Percentiles rank a stretch among this genome's conserved stretches.
phyloP scores from a whole-genome alignment of 2,888 invertebrate genomes.

The Neria commutata region DNA sequence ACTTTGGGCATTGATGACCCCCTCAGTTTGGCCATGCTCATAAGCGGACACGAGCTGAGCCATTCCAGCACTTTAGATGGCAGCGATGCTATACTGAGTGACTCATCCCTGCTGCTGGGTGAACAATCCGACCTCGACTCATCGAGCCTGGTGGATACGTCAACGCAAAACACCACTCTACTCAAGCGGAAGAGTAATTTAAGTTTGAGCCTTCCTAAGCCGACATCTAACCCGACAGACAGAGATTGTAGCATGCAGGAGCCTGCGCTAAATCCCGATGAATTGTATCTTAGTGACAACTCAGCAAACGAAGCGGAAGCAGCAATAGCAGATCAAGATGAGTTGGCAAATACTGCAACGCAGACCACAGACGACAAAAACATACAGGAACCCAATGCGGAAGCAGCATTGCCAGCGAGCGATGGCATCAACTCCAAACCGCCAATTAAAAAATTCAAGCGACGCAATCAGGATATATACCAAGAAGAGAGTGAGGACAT shows the following conservation, averaged over 20 bases:
- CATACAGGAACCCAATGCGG: neutral
- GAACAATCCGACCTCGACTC: conserved; percentile 35
- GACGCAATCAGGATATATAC: conserved; percentile 58
- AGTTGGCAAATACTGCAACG: neutral
- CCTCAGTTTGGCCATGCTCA: conserved; percentile 67
- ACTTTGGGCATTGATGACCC: conserved; percentile 82
- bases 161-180: conserved; percentile 34
- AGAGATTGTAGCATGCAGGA: conserved; percentile 25
- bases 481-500: too few relatives aligned
- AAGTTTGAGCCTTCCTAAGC: conserved; percentile 47
- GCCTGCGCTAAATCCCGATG: conserved; percentile 28
- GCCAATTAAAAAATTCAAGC: conserved; percentile 56
- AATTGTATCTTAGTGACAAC: conserved; percentile 25
- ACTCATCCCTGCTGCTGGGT: conserved; percentile 24
- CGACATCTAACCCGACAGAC: conserved; percentile 14
- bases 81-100: conserved; percentile 30
- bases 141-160: conserved; percentile 21
- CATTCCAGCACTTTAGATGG: conserved; percentile 42
- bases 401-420: too few relatives aligned
- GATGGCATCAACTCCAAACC: conserved; percentile 31
- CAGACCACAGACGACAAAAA: neutral
- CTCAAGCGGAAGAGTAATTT: conserved; percentile 47
- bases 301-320: conserved; percentile 15
- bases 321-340: neutral
- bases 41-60: conserved; percentile 61